phyloP scores from a whole-genome alignment of 2,888 invertebrate genomes.

The Nomada goodeniana region DNA sequence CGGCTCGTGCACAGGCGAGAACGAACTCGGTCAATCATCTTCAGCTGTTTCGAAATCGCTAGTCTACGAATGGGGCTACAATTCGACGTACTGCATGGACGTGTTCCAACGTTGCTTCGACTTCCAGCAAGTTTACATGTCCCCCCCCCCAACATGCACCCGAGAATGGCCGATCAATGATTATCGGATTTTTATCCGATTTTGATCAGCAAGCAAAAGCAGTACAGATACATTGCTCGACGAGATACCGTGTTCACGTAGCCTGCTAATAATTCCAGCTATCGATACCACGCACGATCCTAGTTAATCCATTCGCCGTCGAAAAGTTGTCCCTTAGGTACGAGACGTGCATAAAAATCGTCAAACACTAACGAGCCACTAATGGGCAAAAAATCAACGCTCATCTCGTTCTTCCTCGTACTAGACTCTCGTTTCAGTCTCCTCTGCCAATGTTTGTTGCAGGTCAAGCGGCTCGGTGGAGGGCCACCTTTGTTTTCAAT shows the following conservation, averaged over 20 bases:
- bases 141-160: not conserved
- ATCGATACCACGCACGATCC: slow-evolving; percentile 42
- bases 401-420: slow-evolving; percentile 43
- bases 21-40: too few relatives aligned
- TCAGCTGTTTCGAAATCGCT: not conserved
- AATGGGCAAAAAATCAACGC: not conserved
- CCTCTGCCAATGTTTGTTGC: slow-evolving; percentile 36
- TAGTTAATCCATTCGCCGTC: slow-evolving; percentile 17
- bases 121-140: slow-evolving; percentile 14
- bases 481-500: slow-evolving; percentile 24
- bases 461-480: slow-evolving; percentile 35
- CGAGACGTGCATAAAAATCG: too few relatives aligned
- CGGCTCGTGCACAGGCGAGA: too few relatives aligned
- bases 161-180: slow-evolving; percentile 9
- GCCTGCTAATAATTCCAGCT: slow-evolving; percentile 31
- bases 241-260: slow-evolving; percentile 14
- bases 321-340: too few relatives aligned
- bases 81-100: not conserved
- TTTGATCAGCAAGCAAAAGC: not conserved
- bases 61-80: not conserved
- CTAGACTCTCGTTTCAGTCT: slow-evolving; percentile 36
- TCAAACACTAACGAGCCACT: too few relatives aligned
- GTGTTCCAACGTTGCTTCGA: not conserved
- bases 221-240: slow-evolving; percentile 30
- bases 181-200: not conserved